Evolutionary conservation across 53 echinoderm and acorn worm species (phyloP).

Genomic region (Patiria pectinifera): DNA sequence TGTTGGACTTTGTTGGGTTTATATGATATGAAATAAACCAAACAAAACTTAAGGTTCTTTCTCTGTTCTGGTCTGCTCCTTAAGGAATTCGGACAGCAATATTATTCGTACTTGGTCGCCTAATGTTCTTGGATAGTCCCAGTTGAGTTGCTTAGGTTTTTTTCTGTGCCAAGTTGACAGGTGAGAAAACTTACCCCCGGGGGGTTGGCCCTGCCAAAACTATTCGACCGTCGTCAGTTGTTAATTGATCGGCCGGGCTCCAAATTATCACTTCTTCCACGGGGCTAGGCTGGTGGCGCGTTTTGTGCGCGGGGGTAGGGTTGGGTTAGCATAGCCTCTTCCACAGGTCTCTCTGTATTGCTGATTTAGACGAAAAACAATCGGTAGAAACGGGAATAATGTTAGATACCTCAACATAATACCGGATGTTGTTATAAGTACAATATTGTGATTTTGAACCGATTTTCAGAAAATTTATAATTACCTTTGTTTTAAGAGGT

Average conservation of each 20-base stretch:
- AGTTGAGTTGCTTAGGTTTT: not conserved
- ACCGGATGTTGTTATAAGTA: no score
- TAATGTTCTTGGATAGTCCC: not conserved
- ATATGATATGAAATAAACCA: no score
- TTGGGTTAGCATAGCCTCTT: not conserved
- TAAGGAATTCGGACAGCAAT: not conserved
- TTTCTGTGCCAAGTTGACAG: constrained; percentile 20
- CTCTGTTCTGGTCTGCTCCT: not conserved
- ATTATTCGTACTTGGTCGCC: not conserved
- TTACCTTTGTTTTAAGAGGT: no score
- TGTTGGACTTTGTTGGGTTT: no score
- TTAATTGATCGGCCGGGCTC: constrained; percentile 10
- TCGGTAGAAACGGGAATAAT: no score
- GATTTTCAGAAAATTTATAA: no score
- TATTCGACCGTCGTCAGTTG: not conserved
- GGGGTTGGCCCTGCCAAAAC: constrained; percentile 4
- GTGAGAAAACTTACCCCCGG: constrained; percentile 3
- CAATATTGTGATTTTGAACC: no score
- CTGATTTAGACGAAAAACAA: no score
- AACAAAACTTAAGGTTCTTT: not conserved
- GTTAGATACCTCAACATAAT: no score
- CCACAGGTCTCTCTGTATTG: no score
- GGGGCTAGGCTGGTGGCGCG: not conserved
- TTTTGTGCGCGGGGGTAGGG: not conserved
- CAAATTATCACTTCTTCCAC: not conserved